phyloP scores from a whole-genome alignment of 2,888 invertebrate species.

The Caenorhabditis angaria region DNA sequence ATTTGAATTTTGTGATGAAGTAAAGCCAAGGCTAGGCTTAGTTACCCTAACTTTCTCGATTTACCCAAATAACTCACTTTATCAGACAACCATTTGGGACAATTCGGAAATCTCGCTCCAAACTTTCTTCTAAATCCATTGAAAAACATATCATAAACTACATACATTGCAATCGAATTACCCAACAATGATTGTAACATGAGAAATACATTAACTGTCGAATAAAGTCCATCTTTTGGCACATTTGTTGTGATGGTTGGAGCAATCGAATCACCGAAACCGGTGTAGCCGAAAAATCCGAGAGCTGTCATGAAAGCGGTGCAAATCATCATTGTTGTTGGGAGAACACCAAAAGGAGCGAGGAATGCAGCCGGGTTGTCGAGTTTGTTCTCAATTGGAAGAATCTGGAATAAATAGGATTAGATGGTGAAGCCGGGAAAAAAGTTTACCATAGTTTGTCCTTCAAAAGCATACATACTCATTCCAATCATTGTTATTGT shows the following conservation, averaged over 20 bases:
- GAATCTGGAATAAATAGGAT: too few relatives aligned
- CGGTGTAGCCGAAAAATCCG: slow-evolving; percentile 72
- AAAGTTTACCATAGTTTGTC: slow-evolving; percentile 69
- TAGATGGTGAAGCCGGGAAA: slow-evolving; percentile 6
- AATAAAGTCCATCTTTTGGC: slow-evolving; percentile 68
- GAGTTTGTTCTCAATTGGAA: slow-evolving; percentile 72
- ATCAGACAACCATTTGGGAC: slow-evolving; percentile 56
- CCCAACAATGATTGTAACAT: slow-evolving; percentile 71
- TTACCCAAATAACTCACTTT: slow-evolving; percentile 30
- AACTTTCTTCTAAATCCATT: slow-evolving; percentile 71
- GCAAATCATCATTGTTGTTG: slow-evolving; percentile 72
- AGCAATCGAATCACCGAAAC: slow-evolving; percentile 63
- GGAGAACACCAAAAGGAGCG: slow-evolving; percentile 69
- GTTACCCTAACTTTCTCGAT: too few relatives aligned
- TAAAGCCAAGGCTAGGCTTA: too few relatives aligned
- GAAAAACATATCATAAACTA: slow-evolving; percentile 72
- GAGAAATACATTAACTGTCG: slow-evolving; percentile 68
- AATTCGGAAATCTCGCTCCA: slow-evolving; percentile 65
- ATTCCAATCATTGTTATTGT: slow-evolving; percentile 71
- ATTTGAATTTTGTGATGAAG: background rate
- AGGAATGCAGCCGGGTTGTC: slow-evolving; percentile 70
- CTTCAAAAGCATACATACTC: slow-evolving; percentile 72
- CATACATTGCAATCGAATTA: slow-evolving; percentile 72
- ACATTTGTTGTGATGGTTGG: slow-evolving; percentile 71
- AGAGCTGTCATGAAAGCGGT: slow-evolving; percentile 67